Evolutionary conservation across 2,113 vertebrate genomes (phyloP), one percentile per base, ranked within the genome.

Genomic region (Kryptolebias marmoratus): DNA sequence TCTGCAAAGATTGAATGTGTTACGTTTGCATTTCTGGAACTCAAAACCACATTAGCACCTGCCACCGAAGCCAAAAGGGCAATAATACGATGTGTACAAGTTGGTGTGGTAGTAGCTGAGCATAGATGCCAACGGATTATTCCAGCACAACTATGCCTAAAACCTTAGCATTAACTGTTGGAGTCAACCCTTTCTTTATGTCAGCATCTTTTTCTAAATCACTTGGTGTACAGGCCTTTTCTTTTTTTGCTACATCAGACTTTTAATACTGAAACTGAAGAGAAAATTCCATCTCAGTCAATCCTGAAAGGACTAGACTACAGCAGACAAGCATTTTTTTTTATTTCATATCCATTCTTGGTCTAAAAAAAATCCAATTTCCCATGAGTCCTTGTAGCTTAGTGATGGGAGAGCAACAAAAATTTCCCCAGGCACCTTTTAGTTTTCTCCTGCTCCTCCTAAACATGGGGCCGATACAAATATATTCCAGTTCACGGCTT

Each of bases 311-410:
- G 22, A 45, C 28, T 10, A 42, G 39, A 42, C 22, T 4, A 64
- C 44, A 50, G 18, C n/a, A 59, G 47, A 12, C 1, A 63, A 16
- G 5, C 14, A 28, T 60, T 86, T 28, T 57, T 32, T 82, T 52
- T 59, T 28, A 69, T 66, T 64, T 64, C 49, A 31, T 67, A 47
- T 64, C 16, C 30, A 61, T 59, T 32, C 28, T 60, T 27, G 0
- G 14, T 45, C 2, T 58, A 59, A 57, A 63, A 44, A 45, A 62
- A 32, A 27, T 39, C 53, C 42, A 2, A 59, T 71, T 52, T 77
- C 80, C 82, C 73, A 53, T 54, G 68, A 79, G 80, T 28, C 55
- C 15, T 30, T 48, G 84, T 82, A 64, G 39, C 79, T 56, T 77
- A 80, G 82, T 48, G 66, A 71, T 67, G 64, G 50, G 70, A 60